phyloP scores from a whole-genome alignment of 2,797 vertebrate species.

The Myripristis jacobus region DNA sequence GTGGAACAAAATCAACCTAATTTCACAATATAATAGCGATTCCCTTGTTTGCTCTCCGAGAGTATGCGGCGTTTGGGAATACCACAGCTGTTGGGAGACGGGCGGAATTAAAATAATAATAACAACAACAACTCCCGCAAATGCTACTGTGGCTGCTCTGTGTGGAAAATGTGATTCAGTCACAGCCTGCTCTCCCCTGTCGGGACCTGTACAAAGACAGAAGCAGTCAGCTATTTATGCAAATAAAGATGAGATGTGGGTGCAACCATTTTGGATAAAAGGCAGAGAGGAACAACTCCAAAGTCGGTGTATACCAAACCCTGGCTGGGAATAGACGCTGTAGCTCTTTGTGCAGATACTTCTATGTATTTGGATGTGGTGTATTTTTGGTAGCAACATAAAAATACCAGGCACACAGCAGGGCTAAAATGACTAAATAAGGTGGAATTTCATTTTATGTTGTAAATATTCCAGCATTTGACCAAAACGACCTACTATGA shows the following conservation, averaged over 20 bases:
- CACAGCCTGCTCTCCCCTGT: constrained; percentile 59
- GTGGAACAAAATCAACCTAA: constrained; percentile 51
- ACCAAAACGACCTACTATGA: too few species aligned
- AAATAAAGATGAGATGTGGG: constrained; percentile 62
- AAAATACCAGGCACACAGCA: not conserved
- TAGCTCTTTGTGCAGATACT: constrained; percentile 20
- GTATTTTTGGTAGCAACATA: constrained; percentile 22
- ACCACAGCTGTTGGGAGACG: constrained; percentile 52
- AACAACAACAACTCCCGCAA: constrained; percentile 48
- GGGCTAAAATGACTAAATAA: not conserved
- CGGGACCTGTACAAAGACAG: constrained; percentile 59
- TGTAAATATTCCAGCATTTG: constrained; percentile 28
- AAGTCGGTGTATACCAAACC: constrained; percentile 34
- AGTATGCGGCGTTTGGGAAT: constrained; percentile 28
- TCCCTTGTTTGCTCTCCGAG: constrained; percentile 2
- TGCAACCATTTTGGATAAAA: constrained; percentile 66
- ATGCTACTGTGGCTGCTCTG: constrained; percentile 45
- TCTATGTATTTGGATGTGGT: constrained; percentile 12
- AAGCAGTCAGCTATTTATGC: constrained; percentile 69
- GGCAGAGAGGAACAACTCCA: constrained; percentile 43
- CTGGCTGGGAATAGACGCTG: constrained; percentile 40
- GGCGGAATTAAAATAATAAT: constrained; percentile 61
- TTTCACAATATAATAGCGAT: constrained; percentile 45
- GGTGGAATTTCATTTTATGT: too few species aligned
- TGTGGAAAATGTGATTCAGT: constrained; percentile 63